Conservation (phyloP, 1,140 invertebrate species). For the Drosophila chauvacae region DNA sequence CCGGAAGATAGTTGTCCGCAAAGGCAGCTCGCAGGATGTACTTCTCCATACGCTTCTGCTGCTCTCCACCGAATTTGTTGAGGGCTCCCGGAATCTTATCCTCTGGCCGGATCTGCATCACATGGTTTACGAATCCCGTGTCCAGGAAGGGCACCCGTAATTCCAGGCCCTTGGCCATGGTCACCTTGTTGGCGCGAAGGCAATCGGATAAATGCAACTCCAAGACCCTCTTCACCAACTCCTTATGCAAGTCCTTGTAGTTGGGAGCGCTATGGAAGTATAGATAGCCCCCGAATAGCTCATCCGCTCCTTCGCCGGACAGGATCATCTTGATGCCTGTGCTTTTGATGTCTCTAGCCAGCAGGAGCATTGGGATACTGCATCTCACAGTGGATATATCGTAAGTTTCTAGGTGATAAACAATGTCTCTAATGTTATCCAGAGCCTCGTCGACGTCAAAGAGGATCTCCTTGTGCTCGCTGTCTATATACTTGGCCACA, state of each 20-base stretch:
- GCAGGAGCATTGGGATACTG: constrained; percentile 90
- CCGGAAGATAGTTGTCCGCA: constrained; percentile 89
- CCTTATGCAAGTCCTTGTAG: constrained; percentile 89
- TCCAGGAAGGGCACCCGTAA: constrained; percentile 95
- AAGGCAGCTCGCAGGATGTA: constrained; percentile 92
- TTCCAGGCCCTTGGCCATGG: constrained; percentile 92
- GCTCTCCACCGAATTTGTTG: constrained; percentile 55
- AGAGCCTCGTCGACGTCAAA: constrained; percentile 91
- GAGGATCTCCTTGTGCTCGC: constrained; percentile 94
- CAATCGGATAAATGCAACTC: constrained; percentile 92
- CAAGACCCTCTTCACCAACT: constrained; percentile 89
- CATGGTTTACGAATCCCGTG: constrained; percentile 92
- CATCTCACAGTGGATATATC: constrained; percentile 96
- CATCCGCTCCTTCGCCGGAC: constrained; percentile 96
- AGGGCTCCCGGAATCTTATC: constrained; percentile 89
- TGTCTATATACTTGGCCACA: constrained; percentile 93
- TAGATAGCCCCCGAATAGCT: constrained; percentile 95
- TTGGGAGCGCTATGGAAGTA: constrained; percentile 95
- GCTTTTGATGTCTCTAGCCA: constrained; percentile 89
- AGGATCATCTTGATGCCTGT: constrained; percentile 89
- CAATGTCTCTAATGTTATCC: constrained; percentile 88
- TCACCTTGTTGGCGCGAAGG: constrained; percentile 93
- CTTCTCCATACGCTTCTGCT: constrained; percentile 88
- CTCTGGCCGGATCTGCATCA: constrained; percentile 88
- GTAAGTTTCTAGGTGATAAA: constrained; percentile 93